These are phyloP conservation scores for Holcopasites calliopsidis DNA, from an alignment of 1,140 invertebrate species.

Conservation along the genomic window DNA sequence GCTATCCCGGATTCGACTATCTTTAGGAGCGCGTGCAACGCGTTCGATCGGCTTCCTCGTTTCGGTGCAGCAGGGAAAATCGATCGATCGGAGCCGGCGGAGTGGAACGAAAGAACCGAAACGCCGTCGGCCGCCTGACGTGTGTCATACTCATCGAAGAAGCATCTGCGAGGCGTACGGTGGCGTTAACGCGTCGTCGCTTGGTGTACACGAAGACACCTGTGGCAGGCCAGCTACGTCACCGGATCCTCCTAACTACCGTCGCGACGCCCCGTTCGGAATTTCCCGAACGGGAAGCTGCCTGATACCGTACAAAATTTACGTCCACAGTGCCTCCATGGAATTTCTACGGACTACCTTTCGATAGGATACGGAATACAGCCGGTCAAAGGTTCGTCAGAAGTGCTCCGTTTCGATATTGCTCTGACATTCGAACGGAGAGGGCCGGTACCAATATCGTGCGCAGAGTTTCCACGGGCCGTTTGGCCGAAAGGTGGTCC, in stretches of 20 bases:
- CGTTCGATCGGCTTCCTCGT: neutral
- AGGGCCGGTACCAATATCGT: too few species aligned
- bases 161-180: neutral
- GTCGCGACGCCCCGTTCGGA: conserved; percentile 1
- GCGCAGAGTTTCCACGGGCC: too few species aligned
- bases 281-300: conserved; percentile 28
- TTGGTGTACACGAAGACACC: conserved; percentile 35
- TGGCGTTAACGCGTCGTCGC: conserved; percentile 22
- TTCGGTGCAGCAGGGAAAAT: neutral
- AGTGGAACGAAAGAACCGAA: neutral
- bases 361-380: too few species aligned
- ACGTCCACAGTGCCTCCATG: too few species aligned
- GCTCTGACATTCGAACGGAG: too few species aligned
- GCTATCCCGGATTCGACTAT: conserved; percentile 5
- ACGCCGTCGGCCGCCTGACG: neutral
- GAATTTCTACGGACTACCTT: too few species aligned
- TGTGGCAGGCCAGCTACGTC: conserved; percentile 40
- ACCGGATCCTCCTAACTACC: conserved; percentile 22
- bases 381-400: too few species aligned
- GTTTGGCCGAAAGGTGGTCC: neutral
- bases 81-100: neutral
- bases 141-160: neutral
- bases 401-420: too few species aligned
- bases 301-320: conserved; percentile 9
- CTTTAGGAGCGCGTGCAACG: conserved; percentile 23